Percentiles rank a stretch among this genome's conserved stretches.
Conservation (phyloP, 1,140 invertebrate genomes). For the Dinoponera quadriceps region DNA sequence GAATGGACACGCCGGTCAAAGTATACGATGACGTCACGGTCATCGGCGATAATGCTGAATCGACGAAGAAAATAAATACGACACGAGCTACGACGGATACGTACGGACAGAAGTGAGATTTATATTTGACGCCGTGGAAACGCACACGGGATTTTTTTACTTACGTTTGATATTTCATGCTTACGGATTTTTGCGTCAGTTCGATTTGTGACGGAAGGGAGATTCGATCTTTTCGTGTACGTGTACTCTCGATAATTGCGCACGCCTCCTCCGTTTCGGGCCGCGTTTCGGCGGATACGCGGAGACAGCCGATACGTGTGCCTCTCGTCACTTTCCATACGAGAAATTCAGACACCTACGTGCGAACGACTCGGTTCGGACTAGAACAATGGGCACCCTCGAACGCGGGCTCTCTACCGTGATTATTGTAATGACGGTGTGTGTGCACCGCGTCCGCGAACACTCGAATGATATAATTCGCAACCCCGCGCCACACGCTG, state of each 20-base stretch:
- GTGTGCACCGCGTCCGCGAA: slow-evolving; percentile 1
- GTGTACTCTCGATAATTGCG: background rate
- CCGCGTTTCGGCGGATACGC: background rate
- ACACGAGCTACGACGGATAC: too few relatives aligned
- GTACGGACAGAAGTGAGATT: too few relatives aligned
- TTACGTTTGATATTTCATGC: too few relatives aligned
- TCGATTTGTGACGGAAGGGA: too few relatives aligned
- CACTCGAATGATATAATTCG: slow-evolving; percentile 65
- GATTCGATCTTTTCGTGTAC: background rate
- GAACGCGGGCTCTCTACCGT: slow-evolving; percentile 51
- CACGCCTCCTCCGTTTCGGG: too few relatives aligned
- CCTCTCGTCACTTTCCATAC: slow-evolving; percentile 32
- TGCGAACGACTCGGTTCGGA: slow-evolving; percentile 20
- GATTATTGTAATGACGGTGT: slow-evolving; percentile 71
- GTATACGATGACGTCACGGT: too few relatives aligned
- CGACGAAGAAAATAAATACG: too few relatives aligned
- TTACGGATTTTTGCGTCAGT: too few relatives aligned
- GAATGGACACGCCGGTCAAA: too few relatives aligned
- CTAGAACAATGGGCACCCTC: slow-evolving; percentile 64
- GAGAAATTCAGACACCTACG: slow-evolving; percentile 64
- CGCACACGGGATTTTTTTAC: too few relatives aligned
- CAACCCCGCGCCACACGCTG: slow-evolving; percentile 25
- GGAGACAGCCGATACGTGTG: background rate
- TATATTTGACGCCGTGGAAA: too few relatives aligned
- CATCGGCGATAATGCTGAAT: too few relatives aligned